phyloP scores from a whole-genome alignment of 2,888 invertebrate species.

The Pocota personata region DNA sequence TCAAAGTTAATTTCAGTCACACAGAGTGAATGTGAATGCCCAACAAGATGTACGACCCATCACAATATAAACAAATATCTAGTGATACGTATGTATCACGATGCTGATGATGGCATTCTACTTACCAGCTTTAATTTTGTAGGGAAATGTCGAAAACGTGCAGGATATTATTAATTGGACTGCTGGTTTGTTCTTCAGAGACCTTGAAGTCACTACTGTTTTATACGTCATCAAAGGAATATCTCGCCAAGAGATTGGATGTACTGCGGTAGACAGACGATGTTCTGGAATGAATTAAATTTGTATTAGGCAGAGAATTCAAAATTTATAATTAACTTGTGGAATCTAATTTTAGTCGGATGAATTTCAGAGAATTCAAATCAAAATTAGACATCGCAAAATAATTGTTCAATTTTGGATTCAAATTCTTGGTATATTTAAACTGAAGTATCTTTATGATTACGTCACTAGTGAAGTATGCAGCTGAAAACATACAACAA shows the following conservation, averaged over 20 bases:
- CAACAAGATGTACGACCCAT: no score
- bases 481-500: no score
- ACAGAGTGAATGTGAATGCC: background rate
- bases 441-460: no score
- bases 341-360: background rate
- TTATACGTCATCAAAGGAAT: background rate
- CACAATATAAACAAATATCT: no score
- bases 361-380: background rate
- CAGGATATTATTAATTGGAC: background rate
- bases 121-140: background rate
- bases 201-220: no score
- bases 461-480: no score
- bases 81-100: no score
- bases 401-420: no score
- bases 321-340: background rate
- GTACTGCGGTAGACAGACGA: background rate
- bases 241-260: background rate
- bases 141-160: background rate
- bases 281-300: background rate
- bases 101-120: no score
- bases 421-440: no score
- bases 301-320: background rate
- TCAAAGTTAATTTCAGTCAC: background rate
- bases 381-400: no score
- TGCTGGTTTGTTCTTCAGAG: background rate